Base-by-base conservation (phyloP, 1,140 invertebrate species). In the Tribolium madens region DNA sequence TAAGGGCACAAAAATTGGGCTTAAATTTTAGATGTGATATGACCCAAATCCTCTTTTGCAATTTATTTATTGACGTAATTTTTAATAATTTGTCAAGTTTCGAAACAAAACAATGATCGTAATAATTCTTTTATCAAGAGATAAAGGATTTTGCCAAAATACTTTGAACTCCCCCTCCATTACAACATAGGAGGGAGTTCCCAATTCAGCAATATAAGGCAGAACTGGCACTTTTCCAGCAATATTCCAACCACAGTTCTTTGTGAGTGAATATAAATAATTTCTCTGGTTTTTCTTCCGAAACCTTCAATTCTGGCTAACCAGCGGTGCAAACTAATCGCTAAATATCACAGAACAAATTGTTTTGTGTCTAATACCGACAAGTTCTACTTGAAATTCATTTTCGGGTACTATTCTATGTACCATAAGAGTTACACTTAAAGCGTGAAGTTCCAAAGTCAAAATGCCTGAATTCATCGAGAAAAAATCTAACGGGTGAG, bases 351-450 rank as follows among this genome's bases (percentile, higher is more conserved):
- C 68, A 75, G 81, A 73, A 69, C 36, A 42, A 79, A 81, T 74
- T 84, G 83, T 78, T 84, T 84, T 75, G 80, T 84, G 10, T 83
- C 83, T 1, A 82, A 84, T 72, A 80, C 60, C 13, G 79, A 82
- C 69, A 79, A 81, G 80, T 82, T 83, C 21, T 82, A 83, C 76
- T 76, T 83, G 69, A 81, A 82, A 74, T 82, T 76, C 33, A 84
- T 85, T 78, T 85, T 84, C 76, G 84, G 83, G 3, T 84, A 78
- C 57, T 85, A 81, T 83, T 84, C 80, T 78, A 84, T 84, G 82
- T 85, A 84, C 80, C 84, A 84, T 75, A 85, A 84, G 78, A 84
- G 82, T 81, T 85, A 83, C 69, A 85, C 83, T 83, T 85, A 82
- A 82, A 71, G 7, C 4, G 36, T 46, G 5, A 12, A 46, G 2